Conservation (phyloP, 2,113 vertebrate genomes). For the Ictidomys tridecemlineatus region DNA sequence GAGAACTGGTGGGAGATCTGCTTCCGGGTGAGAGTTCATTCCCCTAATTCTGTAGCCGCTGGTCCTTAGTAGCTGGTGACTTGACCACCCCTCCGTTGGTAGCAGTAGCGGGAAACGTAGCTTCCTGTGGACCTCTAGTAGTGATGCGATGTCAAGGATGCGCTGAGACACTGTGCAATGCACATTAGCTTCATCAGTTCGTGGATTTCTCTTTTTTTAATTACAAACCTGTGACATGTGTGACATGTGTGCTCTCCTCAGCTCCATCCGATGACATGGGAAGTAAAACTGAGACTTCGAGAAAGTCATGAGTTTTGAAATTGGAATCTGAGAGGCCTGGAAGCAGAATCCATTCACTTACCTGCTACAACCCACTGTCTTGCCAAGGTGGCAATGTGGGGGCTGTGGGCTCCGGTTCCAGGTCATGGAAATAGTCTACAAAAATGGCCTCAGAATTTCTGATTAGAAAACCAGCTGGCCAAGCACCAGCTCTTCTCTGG, state of each 20-base stretch:
- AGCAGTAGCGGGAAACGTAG: background rate
- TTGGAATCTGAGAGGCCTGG: background rate
- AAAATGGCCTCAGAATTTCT: background rate
- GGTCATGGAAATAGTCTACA: background rate
- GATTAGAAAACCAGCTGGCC: background rate
- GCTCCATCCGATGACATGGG: background rate
- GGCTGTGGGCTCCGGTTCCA: background rate
- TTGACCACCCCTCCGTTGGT: too few relatives aligned
- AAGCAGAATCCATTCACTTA: background rate
- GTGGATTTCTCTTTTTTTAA: background rate
- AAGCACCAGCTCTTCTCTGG: background rate
- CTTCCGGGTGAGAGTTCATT: background rate
- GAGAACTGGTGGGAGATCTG: background rate
- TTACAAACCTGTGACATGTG: background rate
- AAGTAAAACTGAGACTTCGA: background rate
- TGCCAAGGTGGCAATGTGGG: accelerated
- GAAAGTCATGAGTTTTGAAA: constrained; percentile 3
- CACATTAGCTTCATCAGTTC: background rate
- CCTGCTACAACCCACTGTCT: background rate
- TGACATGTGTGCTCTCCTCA: background rate
- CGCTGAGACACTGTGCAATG: background rate
- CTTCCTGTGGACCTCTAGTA: background rate
- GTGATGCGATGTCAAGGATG: accelerated
- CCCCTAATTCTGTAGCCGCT: background rate
- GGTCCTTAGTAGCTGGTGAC: background rate